Evolutionary conservation across 2,888 invertebrate species (phyloP).

Genomic region (Stenotaenia linearis): DNA sequence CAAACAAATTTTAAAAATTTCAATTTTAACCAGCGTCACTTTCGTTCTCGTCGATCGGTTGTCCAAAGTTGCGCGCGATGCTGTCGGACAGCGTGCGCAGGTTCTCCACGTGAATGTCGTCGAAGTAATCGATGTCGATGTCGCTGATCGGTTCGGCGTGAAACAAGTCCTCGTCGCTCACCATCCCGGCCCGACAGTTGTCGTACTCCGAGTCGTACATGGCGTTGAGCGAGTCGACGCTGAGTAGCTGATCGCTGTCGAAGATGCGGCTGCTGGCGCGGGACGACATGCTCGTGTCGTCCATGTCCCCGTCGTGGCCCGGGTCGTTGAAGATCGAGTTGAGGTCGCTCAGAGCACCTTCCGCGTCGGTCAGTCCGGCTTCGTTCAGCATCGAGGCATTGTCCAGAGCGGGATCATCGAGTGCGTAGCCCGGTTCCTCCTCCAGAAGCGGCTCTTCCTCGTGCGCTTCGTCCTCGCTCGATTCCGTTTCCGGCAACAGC

Average conservation of each 20-base stretch:
- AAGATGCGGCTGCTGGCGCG: slow-evolving; percentile 75
- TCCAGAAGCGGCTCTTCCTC: slow-evolving; percentile 39
- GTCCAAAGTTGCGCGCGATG: slow-evolving; percentile 67
- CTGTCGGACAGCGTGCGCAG: slow-evolving; percentile 70
- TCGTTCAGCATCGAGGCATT: slow-evolving; percentile 80
- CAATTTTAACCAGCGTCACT: slow-evolving; percentile 38
- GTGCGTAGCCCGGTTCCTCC: slow-evolving; percentile 75
- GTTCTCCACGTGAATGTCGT: slow-evolving; percentile 60
- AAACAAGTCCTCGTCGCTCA: slow-evolving; percentile 49
- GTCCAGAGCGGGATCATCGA: slow-evolving; percentile 77
- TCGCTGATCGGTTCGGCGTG: slow-evolving; percentile 46
- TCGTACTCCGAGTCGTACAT: slow-evolving; percentile 73
- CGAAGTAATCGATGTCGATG: slow-evolving; percentile 46
- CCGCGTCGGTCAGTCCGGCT: slow-evolving; percentile 77
- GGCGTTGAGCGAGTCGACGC: slow-evolving; percentile 54
- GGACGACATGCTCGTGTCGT: slow-evolving; percentile 73
- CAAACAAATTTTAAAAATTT: neutral
- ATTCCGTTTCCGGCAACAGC: slow-evolving; percentile 67
- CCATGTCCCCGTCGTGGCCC: slow-evolving; percentile 53
- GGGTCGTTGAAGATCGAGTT: slow-evolving; percentile 52
- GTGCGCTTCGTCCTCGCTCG: slow-evolving; percentile 58
- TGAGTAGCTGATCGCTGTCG: slow-evolving; percentile 66
- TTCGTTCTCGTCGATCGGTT: slow-evolving; percentile 37
- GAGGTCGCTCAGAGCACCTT: slow-evolving; percentile 79
- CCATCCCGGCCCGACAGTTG: slow-evolving; percentile 55